Evolutionary conservation across 2,888 invertebrate species (phyloP).

Genomic region (Pycnomerus fuliginosus): DNA sequence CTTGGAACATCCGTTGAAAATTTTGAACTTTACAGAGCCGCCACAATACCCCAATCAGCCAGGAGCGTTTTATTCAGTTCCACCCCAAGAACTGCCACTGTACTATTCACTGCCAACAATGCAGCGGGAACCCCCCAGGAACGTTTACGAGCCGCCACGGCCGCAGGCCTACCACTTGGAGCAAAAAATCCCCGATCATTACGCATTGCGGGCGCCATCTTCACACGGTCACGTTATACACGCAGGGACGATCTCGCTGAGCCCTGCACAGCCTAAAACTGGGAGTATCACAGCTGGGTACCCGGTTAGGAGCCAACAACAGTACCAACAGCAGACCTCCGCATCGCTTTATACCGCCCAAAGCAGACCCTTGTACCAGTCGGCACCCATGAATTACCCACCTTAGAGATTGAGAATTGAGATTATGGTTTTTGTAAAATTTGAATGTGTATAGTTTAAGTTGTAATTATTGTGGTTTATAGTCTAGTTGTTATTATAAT

Average conservation of each 20-base stretch:
- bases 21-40: conserved; percentile 57
- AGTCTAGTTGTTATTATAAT: too few relatives aligned
- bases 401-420: too few relatives aligned
- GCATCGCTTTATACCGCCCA: too few relatives aligned
- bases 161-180: conserved; percentile 48
- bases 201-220: conserved; percentile 51
- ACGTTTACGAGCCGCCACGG: conserved; percentile 46
- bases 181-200: conserved; percentile 49
- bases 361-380: too few relatives aligned
- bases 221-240: conserved; percentile 59
- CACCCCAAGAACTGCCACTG: conserved; percentile 53
- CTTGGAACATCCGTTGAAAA: too few relatives aligned
- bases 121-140: conserved; percentile 43
- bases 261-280: conserved; percentile 64
- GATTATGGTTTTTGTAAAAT: too few relatives aligned
- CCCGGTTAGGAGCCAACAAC: conserved; percentile 70
- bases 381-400: too few relatives aligned
- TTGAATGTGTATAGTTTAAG: too few relatives aligned
- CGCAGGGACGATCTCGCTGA: conserved; percentile 58
- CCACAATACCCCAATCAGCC: conserved; percentile 55
- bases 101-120: conserved; percentile 45
- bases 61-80: conserved; percentile 57
- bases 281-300: conserved; percentile 84
- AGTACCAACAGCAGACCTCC: conserved; percentile 52
- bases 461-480: too few relatives aligned